A percentile compares a stretch with the other conserved stretches of the same genome.
Conservation (phyloP, 2,797 vertebrate species). For the Hypotaenidia philippensis region DNA sequence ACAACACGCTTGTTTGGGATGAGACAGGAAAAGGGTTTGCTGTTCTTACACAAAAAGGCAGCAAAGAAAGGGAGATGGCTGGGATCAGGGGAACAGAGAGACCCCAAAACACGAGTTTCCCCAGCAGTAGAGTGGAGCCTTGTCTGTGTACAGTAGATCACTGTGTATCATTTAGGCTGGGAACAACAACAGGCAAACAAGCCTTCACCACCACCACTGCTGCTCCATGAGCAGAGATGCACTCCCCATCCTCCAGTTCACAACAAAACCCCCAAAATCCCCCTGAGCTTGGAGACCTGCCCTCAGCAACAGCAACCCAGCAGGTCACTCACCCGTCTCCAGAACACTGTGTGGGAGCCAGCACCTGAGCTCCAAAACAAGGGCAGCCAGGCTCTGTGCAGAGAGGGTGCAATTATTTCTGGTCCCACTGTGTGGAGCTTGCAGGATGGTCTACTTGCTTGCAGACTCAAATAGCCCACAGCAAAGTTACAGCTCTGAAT, state of each 20-base stretch:
- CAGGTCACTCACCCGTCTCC: rapidly evolving
- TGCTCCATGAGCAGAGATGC: rapidly evolving
- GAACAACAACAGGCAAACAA: neutral
- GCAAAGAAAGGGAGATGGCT: neutral
- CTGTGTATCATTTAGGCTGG: rapidly evolving
- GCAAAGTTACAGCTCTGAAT: neutral
- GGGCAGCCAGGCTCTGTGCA: neutral
- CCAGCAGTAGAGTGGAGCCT: neutral
- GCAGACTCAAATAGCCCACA: neutral
- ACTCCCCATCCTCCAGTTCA: neutral
- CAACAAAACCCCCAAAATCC: rapidly evolving
- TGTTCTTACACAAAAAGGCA: neutral
- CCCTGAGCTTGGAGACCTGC: too few relatives aligned
- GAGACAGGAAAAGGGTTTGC: neutral
- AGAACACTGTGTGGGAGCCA: rapidly evolving
- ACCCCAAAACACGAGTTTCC: neutral
- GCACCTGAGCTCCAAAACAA: neutral
- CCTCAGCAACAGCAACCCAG: rapidly evolving
- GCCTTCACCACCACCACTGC: neutral
- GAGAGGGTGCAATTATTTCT: neutral
- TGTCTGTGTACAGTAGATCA: rapidly evolving
- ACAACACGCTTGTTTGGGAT: neutral
- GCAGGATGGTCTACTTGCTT: neutral
- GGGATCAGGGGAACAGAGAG: slow-evolving; percentile 13
- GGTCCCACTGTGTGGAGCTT: neutral